These are phyloP conservation scores for Cynopterus sphinx DNA, from an alignment of 2,797 vertebrate genomes.

Conservation along the genomic window DNA sequence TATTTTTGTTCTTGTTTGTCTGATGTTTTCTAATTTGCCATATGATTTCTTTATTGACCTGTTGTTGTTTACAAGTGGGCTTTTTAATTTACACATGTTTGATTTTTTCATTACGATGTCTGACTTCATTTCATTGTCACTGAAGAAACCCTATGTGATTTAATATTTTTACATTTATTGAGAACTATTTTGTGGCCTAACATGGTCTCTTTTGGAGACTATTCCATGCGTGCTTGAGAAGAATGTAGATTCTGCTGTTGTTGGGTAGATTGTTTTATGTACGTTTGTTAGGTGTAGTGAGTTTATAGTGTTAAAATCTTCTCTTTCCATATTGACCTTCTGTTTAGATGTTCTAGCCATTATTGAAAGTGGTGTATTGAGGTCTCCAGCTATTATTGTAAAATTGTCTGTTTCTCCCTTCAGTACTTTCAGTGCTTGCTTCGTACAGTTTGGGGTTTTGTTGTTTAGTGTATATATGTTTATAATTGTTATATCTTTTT, in stretches of 20 bases:
- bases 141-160: not conserved
- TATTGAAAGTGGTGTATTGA: not conserved
- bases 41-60: not conserved
- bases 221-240: not conserved
- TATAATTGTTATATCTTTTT: not conserved
- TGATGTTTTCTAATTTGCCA: not conserved
- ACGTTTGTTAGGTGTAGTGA: not conserved
- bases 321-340: not conserved
- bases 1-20: not conserved
- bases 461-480: not conserved
- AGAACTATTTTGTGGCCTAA: not conserved
- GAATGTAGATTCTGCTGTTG: not conserved
- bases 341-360: not conserved
- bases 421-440: not conserved
- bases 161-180: not conserved
- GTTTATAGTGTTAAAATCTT: not conserved
- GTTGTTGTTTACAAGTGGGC: not conserved
- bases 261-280: not conserved
- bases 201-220: not conserved
- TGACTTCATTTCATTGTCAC: not conserved
- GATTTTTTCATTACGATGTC: not conserved
- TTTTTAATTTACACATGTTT: not conserved
- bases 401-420: not conserved
- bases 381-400: not conserved
- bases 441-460: not conserved